Base-by-base conservation (phyloP, 64 coral and sea anemone species). In the Stichodactyla mertensii region DNA sequence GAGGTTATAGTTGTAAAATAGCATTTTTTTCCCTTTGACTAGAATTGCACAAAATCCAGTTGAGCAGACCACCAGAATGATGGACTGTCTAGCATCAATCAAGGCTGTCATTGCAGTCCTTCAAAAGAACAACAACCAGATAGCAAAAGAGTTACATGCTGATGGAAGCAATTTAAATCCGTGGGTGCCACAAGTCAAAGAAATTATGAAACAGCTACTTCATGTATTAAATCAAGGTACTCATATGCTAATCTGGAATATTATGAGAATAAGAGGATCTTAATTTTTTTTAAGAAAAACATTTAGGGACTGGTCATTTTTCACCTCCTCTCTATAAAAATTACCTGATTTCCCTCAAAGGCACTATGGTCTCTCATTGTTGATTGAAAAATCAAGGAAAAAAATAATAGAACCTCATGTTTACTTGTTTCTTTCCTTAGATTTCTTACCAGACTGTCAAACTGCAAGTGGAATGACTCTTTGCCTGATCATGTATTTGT, bases 71-170 rank as follows among this genome's bases (percentile, higher is more conserved):
- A 74, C 91, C 52, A 14, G 57, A 62, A 96, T 96, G 94, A 89
- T 89, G 90, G 88, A 96, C 60, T 96, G 91, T 71, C 86, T 92
- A 59, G 80, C 83, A 18, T 87, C 86, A 81, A 92, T 92, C 45
- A 92, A 96, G 82, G 77, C 87, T 10, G 74, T 87, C 54, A 92
- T 96, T 80, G 85, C 91, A 54, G 88, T 92, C 24, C 79, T 96
- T 24, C 94, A 96, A 67, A 96, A 96, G 54, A 57, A 57, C 14
- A 82, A 52, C 52, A 18, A 18, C 12, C 52, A 82, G 52, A 55
- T 57, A 20, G 54, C 9, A 57, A 13, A 74, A 9, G 69, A 74
- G 12, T 9, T 11, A n/a, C 69, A 27, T 8, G 36, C 23, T 74
- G 8, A 27, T 26, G 24, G 69, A 74, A 74, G 69, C 69, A 74